Conservation (phyloP, 1,140 invertebrate genomes). For the Drosophila neocordata region DNA sequence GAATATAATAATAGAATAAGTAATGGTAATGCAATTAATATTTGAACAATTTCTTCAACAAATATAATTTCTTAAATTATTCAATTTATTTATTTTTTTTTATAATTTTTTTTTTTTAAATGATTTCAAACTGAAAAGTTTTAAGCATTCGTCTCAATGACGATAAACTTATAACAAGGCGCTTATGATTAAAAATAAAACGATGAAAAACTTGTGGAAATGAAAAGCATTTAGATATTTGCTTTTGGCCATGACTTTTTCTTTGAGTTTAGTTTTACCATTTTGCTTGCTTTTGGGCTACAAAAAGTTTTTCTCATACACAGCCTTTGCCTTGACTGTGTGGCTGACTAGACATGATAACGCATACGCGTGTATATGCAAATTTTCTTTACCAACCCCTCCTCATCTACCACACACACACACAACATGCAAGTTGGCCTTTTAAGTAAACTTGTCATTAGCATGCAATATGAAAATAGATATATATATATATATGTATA, state of each 20-base stretch:
- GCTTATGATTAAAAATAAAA: constrained; percentile 1
- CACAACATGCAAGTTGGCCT: background rate
- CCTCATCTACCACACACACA: background rate
- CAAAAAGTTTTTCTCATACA: constrained; percentile 5
- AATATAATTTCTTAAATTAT: too few species aligned
- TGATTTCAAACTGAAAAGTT: background rate
- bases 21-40: too few species aligned
- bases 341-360: constrained; percentile 19
- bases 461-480: background rate
- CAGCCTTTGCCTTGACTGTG: constrained; percentile 1
- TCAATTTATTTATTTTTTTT: too few species aligned
- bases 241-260: constrained; percentile 10
- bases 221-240: constrained; percentile 17
- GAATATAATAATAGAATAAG: background rate
- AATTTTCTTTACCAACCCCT: background rate
- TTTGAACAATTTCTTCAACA: too few species aligned
- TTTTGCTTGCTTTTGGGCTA: background rate
- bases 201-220: constrained; percentile 4
- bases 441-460: constrained; percentile 16
- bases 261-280: constrained; percentile 1
- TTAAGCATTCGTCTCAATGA: background rate
- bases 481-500: background rate
- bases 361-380: constrained; percentile 1
- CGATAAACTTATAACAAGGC: constrained; percentile 5
- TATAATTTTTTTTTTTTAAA: too few species aligned